Percentiles rank a stretch among this genome's conserved stretches.
Conservation (phyloP, 2,888 invertebrate species). For the Anagyrus pseudococci region DNA sequence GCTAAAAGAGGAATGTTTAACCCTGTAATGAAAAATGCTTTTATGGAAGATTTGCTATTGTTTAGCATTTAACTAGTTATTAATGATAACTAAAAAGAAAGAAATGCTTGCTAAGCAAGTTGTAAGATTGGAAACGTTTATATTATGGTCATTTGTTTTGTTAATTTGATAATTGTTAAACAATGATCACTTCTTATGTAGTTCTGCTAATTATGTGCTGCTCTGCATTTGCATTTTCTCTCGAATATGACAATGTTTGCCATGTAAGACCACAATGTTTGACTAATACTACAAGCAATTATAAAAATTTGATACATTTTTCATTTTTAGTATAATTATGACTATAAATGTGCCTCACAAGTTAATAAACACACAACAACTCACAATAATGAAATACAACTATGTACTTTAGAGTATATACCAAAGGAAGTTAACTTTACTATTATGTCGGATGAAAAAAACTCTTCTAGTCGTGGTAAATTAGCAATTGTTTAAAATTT, state of each 20-base stretch:
- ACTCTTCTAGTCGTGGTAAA: constrained; percentile 33
- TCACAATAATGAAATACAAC: constrained; percentile 6
- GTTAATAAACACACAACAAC: not conserved
- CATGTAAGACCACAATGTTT: constrained; percentile 22
- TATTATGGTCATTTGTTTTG: constrained; percentile 23
- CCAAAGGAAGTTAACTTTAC: constrained; percentile 31
- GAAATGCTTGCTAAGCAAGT: constrained; percentile 20
- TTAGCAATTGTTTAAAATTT: not conserved
- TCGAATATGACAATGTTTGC: constrained; percentile 18
- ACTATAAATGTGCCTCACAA: constrained; percentile 19
- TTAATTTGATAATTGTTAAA: constrained; percentile 17
- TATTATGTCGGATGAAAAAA: constrained; percentile 35
- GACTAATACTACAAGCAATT: not conserved
- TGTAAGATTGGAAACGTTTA: constrained; percentile 11
- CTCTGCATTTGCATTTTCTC: constrained; percentile 6
- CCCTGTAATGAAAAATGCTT: not conserved
- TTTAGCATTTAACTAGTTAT: not conserved
- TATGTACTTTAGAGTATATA: constrained; percentile 30
- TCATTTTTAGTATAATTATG: constrained; percentile 17
- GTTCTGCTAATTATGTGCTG: constrained; percentile 20
- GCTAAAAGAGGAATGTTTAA: not conserved
- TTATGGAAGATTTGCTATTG: not conserved
- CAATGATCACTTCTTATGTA: constrained; percentile 18
- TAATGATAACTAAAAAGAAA: constrained; percentile 8
- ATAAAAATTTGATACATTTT: not conserved